Percentiles rank a stretch among this genome's conserved stretches.
Evolutionary conservation across 2,113 vertebrate genomes (phyloP).

Genomic region (Bos javanicus): DNA sequence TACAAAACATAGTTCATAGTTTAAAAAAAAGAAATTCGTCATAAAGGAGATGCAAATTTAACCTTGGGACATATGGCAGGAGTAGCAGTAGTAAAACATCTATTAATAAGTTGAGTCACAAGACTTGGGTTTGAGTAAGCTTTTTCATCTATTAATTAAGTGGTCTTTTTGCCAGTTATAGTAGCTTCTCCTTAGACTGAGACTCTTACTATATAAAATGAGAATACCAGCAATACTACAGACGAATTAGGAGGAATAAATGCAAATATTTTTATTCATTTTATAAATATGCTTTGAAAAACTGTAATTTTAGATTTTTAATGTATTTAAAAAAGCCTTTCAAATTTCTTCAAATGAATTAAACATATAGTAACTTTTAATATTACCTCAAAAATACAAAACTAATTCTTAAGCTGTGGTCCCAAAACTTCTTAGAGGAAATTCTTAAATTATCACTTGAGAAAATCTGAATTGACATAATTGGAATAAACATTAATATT

Average conservation of each 20-base stretch:
- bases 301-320: neutral
- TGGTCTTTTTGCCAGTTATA: neutral
- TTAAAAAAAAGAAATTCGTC: neutral
- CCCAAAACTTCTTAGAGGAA: neutral
- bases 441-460: conserved; percentile 14
- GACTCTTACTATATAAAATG: conserved; percentile 10
- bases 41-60: conserved; percentile 14
- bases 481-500: neutral
- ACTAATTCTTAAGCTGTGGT: neutral
- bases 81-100: neutral
- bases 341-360: neutral
- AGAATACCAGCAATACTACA: neutral
- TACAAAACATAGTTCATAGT: neutral
- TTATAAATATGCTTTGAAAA: conserved; percentile 11
- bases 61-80: neutral
- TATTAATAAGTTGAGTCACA: conserved; percentile 24
- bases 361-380: conserved; percentile 25
- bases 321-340: neutral
- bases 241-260: conserved; percentile 36
- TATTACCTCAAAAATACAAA: conserved; percentile 38
- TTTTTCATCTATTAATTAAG: conserved; percentile 34
- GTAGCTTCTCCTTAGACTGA: conserved; percentile 10
- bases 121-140: conserved; percentile 13
- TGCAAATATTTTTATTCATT: conserved; percentile 3
- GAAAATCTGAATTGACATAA: conserved; percentile 49